Conservation (phyloP, 2,888 invertebrate genomes). For the Hirtodrosophila histrioides region DNA sequence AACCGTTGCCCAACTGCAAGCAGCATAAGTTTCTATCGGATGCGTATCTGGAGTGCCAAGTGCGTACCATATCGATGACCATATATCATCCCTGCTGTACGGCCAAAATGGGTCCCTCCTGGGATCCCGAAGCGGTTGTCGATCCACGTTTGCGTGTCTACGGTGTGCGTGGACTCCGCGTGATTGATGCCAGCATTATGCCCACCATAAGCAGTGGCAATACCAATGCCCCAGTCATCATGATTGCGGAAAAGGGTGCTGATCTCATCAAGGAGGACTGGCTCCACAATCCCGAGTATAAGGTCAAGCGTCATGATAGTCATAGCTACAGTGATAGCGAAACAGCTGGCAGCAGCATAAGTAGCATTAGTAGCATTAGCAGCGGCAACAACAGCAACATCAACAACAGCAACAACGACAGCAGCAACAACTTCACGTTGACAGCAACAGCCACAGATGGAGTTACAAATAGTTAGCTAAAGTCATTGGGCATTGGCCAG, state of each 20-base stretch:
- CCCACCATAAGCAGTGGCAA: slow-evolving; percentile 87
- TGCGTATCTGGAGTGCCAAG: slow-evolving; percentile 94
- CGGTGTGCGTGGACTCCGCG: slow-evolving; percentile 88
- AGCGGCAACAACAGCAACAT: slow-evolving; percentile 15
- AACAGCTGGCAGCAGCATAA: slow-evolving; percentile 48
- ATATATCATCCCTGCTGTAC: slow-evolving; percentile 96
- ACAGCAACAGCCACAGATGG: slow-evolving; percentile 29
- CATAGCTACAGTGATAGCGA: slow-evolving; percentile 35
- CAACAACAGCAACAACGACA: background rate
- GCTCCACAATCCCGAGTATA: slow-evolving; percentile 85
- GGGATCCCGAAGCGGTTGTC: slow-evolving; percentile 92
- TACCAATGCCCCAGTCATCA: slow-evolving; percentile 95
- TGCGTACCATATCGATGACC: slow-evolving; percentile 94
- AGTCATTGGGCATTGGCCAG: slow-evolving; percentile 24
- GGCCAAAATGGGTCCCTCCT: slow-evolving; percentile 93
- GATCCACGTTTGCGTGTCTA: slow-evolving; percentile 91
- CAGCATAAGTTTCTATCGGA: slow-evolving; percentile 90
- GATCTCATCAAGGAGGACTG: slow-evolving; percentile 94
- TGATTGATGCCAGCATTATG: slow-evolving; percentile 59
- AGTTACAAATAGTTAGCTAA: slow-evolving; percentile 38
- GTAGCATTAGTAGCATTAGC: slow-evolving; percentile 8
- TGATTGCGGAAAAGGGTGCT: slow-evolving; percentile 95
- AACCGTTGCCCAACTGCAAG: slow-evolving; percentile 91
- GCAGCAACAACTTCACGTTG: slow-evolving; percentile 25
- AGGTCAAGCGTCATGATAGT: slow-evolving; percentile 58